These are phyloP conservation scores for Apeira syringaria DNA, from an alignment of 2,888 invertebrate genomes.

Conservation along the genomic window DNA sequence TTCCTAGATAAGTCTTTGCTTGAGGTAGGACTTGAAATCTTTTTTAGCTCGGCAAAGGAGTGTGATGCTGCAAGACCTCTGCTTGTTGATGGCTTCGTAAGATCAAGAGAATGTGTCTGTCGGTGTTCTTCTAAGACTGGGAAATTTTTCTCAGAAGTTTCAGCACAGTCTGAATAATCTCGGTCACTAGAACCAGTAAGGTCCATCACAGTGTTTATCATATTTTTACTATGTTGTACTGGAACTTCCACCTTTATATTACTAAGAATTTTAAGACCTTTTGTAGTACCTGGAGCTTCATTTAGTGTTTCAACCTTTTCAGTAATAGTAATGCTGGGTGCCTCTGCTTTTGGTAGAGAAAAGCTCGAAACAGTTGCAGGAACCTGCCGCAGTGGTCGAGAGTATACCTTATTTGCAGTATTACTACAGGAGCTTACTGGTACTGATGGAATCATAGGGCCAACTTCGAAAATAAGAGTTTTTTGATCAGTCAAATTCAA, in stretches of 20 bases:
- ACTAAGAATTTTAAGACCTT: slow-evolving; percentile 78
- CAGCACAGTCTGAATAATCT: slow-evolving; percentile 45
- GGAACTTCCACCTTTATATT: slow-evolving; percentile 82
- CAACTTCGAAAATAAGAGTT: slow-evolving; percentile 71
- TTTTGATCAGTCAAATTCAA: slow-evolving; percentile 52
- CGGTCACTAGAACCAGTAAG: slow-evolving; percentile 64
- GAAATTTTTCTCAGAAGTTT: slow-evolving; percentile 67
- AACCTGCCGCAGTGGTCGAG: slow-evolving; percentile 11
- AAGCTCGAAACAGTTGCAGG: slow-evolving; percentile 26
- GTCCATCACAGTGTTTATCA: slow-evolving; percentile 75
- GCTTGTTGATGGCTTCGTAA: slow-evolving; percentile 50
- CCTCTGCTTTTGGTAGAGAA: slow-evolving; percentile 26
- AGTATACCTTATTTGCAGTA: slow-evolving; percentile 19
- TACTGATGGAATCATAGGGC: slow-evolving; percentile 52
- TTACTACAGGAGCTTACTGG: slow-evolving; percentile 29
- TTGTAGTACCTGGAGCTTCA: slow-evolving; percentile 55
- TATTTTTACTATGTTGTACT: slow-evolving; percentile 72
- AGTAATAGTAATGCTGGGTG: slow-evolving; percentile 27
- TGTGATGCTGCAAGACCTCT: slow-evolving; percentile 57
- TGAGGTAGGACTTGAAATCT: slow-evolving; percentile 63
- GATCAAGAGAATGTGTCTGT: slow-evolving; percentile 47
- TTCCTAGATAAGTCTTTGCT: slow-evolving; percentile 57
- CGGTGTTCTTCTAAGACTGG: slow-evolving; percentile 72
- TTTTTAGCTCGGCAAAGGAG: slow-evolving; percentile 74
- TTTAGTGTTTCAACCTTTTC: slow-evolving; percentile 36